These are phyloP conservation scores for Phyllostomus hastatus DNA, from an alignment of 2,113 vertebrate species.

Conservation along the genomic window DNA sequence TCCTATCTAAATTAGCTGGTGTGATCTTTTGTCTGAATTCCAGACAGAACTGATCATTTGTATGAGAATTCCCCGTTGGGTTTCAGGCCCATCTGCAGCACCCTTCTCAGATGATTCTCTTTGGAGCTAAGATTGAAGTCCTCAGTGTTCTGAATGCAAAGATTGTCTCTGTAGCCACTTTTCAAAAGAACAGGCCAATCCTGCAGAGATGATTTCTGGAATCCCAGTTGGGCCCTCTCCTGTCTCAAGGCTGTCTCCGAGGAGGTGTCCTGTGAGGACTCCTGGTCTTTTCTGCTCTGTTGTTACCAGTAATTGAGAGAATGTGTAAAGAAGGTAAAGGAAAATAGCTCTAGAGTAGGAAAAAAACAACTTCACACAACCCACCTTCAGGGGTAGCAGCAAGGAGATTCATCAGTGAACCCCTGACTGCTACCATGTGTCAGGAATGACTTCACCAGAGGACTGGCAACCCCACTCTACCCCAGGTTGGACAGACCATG, in stretches of 20 bases:
- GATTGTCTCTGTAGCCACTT: constrained; percentile 20
- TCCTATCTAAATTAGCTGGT: constrained; percentile 73
- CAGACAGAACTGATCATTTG: constrained; percentile 42
- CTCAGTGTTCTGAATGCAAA: background rate
- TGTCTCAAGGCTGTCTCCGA: background rate
- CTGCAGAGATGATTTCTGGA: background rate
- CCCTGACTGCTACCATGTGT: background rate
- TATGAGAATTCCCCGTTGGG: constrained; percentile 32
- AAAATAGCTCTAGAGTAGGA: background rate
- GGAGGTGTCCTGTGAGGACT: background rate
- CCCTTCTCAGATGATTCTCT: constrained; percentile 54
- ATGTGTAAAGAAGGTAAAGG: background rate
- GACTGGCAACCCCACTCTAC: background rate
- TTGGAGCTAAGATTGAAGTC: constrained; percentile 42
- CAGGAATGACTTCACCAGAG: background rate
- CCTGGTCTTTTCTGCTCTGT: background rate
- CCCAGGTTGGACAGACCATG: background rate
- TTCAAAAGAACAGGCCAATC: background rate
- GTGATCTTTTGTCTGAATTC: constrained; percentile 59
- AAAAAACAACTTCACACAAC: background rate
- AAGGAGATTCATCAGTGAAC: constrained; percentile 9
- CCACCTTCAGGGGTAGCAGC: background rate
- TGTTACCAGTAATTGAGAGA: background rate
- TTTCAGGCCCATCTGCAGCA: constrained; percentile 17
- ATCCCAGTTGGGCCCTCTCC: background rate